A percentile compares a stretch with the other conserved stretches of the same genome.
Conservation (phyloP, 2,797 vertebrate genomes). For the Sylvilagus floridanus region DNA sequence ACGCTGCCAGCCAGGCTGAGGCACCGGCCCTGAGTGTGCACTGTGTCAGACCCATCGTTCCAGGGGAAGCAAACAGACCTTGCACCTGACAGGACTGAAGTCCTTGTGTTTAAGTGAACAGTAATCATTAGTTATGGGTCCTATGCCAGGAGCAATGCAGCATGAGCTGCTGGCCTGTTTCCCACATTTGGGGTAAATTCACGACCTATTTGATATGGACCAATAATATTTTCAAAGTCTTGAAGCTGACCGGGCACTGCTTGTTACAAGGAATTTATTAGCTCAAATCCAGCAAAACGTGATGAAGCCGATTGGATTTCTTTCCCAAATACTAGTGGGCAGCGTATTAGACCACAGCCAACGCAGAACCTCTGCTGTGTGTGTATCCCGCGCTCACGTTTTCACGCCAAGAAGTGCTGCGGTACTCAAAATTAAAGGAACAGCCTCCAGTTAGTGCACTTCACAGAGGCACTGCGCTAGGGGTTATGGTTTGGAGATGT, state of each 20-base stretch:
- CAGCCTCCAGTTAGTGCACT: not conserved
- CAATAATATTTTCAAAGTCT: conserved; percentile 85
- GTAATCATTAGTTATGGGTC: conserved; percentile 82
- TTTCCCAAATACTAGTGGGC: conserved; percentile 82
- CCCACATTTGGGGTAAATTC: conserved; percentile 84
- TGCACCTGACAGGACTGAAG: conserved; percentile 72
- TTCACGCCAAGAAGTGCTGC: not conserved
- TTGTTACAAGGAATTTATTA: conserved; percentile 83
- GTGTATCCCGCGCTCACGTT: conserved; percentile 39
- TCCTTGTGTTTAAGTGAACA: conserved; percentile 74
- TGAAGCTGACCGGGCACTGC: conserved; percentile 79
- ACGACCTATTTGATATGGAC: conserved; percentile 84
- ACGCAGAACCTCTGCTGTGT: conserved; percentile 72
- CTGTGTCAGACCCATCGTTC: conserved; percentile 68
- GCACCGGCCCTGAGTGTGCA: conserved; percentile 3
- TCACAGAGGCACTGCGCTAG: not conserved
- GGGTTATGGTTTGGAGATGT: not conserved
- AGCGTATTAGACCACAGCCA: conserved; percentile 71
- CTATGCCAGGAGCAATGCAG: conserved; percentile 79
- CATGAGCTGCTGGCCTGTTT: conserved; percentile 81
- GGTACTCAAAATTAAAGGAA: not conserved
- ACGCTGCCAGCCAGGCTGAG: not conserved
- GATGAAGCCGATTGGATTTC: conserved; percentile 84
- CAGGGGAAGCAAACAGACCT: conserved; percentile 30
- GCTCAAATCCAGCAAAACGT: conserved; percentile 78